Evolutionary conservation across 92 coral and sea anemone genomes (phyloP).

Genomic region (Bergia puertoricense): DNA sequence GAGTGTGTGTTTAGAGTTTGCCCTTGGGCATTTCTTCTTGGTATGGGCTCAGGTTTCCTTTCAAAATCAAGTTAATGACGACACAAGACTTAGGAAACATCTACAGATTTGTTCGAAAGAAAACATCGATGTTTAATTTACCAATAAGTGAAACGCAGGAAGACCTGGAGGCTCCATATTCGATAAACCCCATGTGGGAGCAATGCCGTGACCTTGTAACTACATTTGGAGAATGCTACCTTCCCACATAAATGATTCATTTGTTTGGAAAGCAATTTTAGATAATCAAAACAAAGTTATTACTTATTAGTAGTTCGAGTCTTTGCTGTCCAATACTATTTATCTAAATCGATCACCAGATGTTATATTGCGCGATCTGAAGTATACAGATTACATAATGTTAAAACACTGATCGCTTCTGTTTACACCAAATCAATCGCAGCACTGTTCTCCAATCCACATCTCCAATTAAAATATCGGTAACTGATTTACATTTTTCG

Average conservation of each 20-base stretch:
- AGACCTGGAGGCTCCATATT: not conserved
- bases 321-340: not conserved
- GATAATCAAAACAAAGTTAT: not conserved
- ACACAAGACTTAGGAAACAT: not conserved
- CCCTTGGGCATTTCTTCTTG: not conserved
- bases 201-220: not conserved
- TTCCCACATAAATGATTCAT: not conserved
- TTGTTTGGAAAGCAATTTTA: constrained; percentile 3
- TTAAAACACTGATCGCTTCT: not conserved
- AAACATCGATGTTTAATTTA: not conserved
- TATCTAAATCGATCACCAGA: not conserved
- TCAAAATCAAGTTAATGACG: not conserved
- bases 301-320: not conserved
- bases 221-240: not conserved
- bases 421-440: not conserved
- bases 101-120: not conserved
- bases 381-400: not conserved
- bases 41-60: not conserved
- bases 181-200: not conserved
- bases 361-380: not conserved
- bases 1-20: not conserved
- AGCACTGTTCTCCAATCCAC: not conserved
- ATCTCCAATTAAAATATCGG: not conserved
- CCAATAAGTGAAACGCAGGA: not conserved
- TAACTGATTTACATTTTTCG: too few species aligned